Conservation (phyloP, 1,140 invertebrate genomes). For the Pararge aegeria region DNA sequence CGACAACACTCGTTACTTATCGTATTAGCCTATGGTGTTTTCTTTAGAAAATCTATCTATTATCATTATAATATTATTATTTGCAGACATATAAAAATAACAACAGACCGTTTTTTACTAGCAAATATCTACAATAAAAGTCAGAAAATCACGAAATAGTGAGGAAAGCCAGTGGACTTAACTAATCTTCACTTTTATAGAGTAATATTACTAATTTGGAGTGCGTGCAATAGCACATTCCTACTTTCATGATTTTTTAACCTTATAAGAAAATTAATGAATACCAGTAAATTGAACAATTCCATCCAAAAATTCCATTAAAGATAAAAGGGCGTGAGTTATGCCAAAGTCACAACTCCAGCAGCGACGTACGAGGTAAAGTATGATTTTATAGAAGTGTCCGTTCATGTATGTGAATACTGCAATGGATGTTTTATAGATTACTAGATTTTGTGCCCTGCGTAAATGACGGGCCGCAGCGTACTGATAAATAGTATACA, state of each 20-base stretch:
- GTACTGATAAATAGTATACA: no score
- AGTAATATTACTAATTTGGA: slow-evolving; percentile 71
- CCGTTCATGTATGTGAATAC: neutral
- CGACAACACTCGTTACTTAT: slow-evolving; percentile 42
- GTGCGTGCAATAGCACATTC: slow-evolving; percentile 77
- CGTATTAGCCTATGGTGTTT: slow-evolving; percentile 63
- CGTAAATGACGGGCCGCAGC: no score
- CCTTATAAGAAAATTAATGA: slow-evolving; percentile 56
- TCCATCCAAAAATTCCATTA: slow-evolving; percentile 71
- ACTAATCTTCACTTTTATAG: slow-evolving; percentile 57
- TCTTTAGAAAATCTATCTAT: slow-evolving; percentile 75
- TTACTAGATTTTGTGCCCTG: no score
- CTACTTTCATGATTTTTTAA: slow-evolving; percentile 59
- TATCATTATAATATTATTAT: slow-evolving; percentile 45
- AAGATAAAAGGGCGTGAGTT: slow-evolving; percentile 32
- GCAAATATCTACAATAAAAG: slow-evolving; percentile 75
- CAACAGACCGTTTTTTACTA: slow-evolving; percentile 73
- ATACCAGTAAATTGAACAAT: slow-evolving; percentile 61
- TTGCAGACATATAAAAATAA: slow-evolving; percentile 79
- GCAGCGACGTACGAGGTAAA: slow-evolving; percentile 19
- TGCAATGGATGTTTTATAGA: no score
- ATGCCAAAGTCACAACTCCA: slow-evolving; percentile 25
- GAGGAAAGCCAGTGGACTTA: slow-evolving; percentile 71
- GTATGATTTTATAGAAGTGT: neutral
- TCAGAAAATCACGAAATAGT: slow-evolving; percentile 61